Base-by-base conservation (phyloP, 2,797 vertebrate species). In the Gorsachius magnificus region DNA sequence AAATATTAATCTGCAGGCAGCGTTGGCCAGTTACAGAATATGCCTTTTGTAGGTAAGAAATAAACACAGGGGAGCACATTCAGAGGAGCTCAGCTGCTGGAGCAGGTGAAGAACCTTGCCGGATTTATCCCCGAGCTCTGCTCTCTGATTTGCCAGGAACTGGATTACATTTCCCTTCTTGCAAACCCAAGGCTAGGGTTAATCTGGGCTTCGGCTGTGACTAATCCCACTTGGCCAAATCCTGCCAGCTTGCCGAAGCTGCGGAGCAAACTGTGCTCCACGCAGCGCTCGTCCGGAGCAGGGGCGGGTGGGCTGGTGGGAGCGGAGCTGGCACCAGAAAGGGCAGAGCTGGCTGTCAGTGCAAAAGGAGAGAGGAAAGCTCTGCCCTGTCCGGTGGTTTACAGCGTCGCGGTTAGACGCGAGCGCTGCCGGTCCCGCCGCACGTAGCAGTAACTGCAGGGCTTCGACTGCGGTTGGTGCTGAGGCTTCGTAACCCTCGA, bases 261-360 rank as follows among this genome's bases (percentile, higher is more conserved):
- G 74, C 2, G 7, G 64, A 28, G 69, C 24, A 18, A 19, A 9
- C 60, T 1, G 7, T 6, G 31, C 1, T 0, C n/a, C 25, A 8
- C 20, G 63, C 61, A 46, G 64, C 5, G 13, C n/a, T 35, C 6
- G 21, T 21, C 53, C 3, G 28, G 43, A 9, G 54, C 53, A 5
- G 10, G 28, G n/a, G 16, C 6, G 4, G 29, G 35, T 33, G 53
- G 26, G 51, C 69, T 21, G 51, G 56, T 4, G 45, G 41, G 4
- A 64, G 41, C 1, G 0, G 18, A 41, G 20, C 58, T 6, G 51
- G n/a, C 38, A 5, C 60, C 33, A 12, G 33, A 36, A 38, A 5
- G n/a, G 35, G 10, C 11, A 3, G 33, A 3, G 33, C 10, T 18
- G 25, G 66, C 76, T 58, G 13, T 1, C 5, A 13, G 1, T 5